Evolutionary conservation across 2,888 invertebrate species (phyloP).

Genomic region (Dugesia japonica): DNA sequence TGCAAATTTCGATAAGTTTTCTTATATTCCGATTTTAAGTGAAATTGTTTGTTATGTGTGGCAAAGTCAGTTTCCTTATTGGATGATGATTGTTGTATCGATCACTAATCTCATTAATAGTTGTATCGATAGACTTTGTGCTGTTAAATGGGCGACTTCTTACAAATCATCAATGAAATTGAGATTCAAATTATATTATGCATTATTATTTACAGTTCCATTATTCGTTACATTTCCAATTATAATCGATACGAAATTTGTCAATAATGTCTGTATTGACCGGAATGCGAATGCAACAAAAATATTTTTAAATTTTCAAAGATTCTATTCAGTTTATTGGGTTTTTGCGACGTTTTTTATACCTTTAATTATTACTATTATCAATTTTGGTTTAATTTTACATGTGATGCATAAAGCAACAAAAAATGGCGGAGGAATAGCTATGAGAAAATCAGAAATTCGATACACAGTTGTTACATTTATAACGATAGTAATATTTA

Average conservation of each 20-base stretch:
- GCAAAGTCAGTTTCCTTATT: background rate
- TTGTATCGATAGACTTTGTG: background rate
- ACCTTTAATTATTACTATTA: background rate
- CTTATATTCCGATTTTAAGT: background rate
- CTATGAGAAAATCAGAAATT: slow-evolving; percentile 1
- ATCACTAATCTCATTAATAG: background rate
- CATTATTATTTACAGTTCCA: background rate
- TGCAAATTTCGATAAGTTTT: background rate
- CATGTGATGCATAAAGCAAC: background rate
- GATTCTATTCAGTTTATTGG: background rate
- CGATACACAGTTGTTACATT: background rate
- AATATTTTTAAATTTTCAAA: background rate
- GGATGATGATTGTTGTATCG: background rate
- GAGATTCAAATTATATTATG: background rate
- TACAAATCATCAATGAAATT: background rate
- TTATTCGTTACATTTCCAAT: background rate
- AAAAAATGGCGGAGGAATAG: background rate
- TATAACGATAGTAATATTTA: background rate
- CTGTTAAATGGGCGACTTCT: background rate
- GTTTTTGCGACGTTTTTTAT: background rate
- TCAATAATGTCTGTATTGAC: background rate
- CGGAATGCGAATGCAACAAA: background rate
- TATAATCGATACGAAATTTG: background rate
- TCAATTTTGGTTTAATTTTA: background rate
- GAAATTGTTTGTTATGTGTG: background rate